These are phyloP conservation scores for Oxyura jamaicensis DNA, from an alignment of 2,113 vertebrate species.

Conservation along the genomic window DNA sequence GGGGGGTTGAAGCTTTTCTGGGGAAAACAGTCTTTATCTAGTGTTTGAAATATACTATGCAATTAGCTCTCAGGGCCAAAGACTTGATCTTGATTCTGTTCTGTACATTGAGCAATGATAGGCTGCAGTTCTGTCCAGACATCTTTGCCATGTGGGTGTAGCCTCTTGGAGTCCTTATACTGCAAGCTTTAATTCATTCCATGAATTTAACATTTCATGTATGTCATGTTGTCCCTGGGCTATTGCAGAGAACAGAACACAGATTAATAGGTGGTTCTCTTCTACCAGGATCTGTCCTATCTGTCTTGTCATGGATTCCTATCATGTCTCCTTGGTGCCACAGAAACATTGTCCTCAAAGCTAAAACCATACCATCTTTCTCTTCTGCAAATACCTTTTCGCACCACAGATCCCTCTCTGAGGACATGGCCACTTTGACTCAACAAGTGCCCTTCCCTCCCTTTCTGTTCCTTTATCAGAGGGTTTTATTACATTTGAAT, in stretches of 20 bases:
- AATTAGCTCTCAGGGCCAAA: not conserved
- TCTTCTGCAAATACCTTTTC: not conserved
- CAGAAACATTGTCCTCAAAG: not conserved
- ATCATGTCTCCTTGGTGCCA: not conserved
- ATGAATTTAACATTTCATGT: not conserved
- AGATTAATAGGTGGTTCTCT: not conserved
- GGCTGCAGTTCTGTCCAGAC: not conserved
- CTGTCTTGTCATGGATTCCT: not conserved
- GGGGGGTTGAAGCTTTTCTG: not conserved
- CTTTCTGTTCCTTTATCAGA: not conserved
- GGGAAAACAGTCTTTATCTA: not conserved
- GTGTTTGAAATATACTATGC: not conserved
- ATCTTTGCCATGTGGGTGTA: not conserved
- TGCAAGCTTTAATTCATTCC: not conserved
- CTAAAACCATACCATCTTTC: not conserved
- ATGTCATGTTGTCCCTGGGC: not conserved
- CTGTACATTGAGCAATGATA: not conserved
- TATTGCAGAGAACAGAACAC: not conserved
- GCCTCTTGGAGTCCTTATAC: not conserved
- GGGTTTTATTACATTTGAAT: not conserved
- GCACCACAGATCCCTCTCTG: not conserved
- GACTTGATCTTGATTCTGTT: not conserved
- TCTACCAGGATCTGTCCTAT: not conserved
- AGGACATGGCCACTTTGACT: not conserved
- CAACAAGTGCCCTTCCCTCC: fast-evolving